Base-by-base conservation (phyloP, 1,140 invertebrate species). In the Vollenhovia emeryi region DNA sequence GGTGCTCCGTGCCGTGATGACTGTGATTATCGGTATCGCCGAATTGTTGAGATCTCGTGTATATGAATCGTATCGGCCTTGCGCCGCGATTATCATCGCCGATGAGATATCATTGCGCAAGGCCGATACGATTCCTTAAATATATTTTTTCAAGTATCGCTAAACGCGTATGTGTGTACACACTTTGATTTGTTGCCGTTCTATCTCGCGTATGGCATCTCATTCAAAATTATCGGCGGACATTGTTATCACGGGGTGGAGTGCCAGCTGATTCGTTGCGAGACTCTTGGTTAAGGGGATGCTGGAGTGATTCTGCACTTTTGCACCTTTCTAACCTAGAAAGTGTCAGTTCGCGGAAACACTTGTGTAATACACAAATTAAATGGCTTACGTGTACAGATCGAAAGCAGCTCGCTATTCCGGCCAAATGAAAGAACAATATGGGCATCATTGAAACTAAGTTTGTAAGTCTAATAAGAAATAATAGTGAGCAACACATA, bases 171-270 rank as follows among this genome's bases (percentile, higher is more conserved):
- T 24, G 8, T 21, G 18, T 27, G 2, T 40, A 15, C 13, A 7
- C n/a, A n/a, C n/a, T n/a, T 79, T 4, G n/a, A 27, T 68, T 68
- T 9, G 15, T 68, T 50, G 45, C 40, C n/a, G 24, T 45, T 36
- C 11, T 11, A n/a, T n/a, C n/a, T n/a, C n/a, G 13, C 27, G 0
- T n/a, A n/a, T 21, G 43, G 18, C 27, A 40, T 52, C 36, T 21
- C 6, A 36, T 9, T 66, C 50, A n/a, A 66, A 66, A 60, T 66
- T 79, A 79, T 13, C 21, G 62, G 30, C 2, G 24, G 21, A 52
- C 40, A 68, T 79, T 21, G 59, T 78, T 78, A 78, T 52, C 76
- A 15, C 76, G 13, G 43, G n/a, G 6, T 13, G 15, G 45, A 50
- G 30, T 33, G 48, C 21, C 21, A 68, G 15, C 5, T 50, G 48